Evolutionary conservation across 2,113 vertebrate species (phyloP).

Genomic region (Henicopernis longicauda): DNA sequence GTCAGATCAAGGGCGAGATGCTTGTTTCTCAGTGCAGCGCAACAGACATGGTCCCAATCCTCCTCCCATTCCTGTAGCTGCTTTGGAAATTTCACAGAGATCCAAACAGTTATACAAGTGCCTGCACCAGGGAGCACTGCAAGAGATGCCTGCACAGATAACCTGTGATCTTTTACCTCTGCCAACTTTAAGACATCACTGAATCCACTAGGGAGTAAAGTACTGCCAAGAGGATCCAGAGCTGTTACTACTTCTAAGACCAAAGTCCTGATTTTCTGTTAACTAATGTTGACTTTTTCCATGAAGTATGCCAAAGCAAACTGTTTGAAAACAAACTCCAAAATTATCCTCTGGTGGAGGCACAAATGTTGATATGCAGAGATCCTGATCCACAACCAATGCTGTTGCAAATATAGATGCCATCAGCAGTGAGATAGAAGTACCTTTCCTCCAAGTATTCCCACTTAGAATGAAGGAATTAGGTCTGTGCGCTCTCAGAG

Average conservation of each 20-base stretch:
- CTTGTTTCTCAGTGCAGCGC: background rate
- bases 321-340: background rate
- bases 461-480: background rate
- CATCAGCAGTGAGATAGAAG: background rate
- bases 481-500: background rate
- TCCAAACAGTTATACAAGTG: background rate
- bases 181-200: background rate
- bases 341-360: background rate
- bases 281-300: background rate
- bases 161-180: background rate
- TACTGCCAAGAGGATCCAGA: background rate
- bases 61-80: background rate
- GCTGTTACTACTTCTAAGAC: background rate
- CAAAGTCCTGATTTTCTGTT: background rate
- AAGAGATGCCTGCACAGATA: background rate
- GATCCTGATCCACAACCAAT: background rate
- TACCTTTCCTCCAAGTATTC: background rate
- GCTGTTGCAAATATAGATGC: background rate
- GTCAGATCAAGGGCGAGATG: accelerated
- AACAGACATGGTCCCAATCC: background rate
- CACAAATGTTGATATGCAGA: background rate
- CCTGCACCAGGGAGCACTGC: background rate
- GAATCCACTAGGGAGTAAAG: background rate
- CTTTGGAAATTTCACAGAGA: background rate
- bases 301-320: background rate